Evolutionary conservation across 2,113 vertebrate species (phyloP).

Genomic region (Guaruba guarouba): DNA sequence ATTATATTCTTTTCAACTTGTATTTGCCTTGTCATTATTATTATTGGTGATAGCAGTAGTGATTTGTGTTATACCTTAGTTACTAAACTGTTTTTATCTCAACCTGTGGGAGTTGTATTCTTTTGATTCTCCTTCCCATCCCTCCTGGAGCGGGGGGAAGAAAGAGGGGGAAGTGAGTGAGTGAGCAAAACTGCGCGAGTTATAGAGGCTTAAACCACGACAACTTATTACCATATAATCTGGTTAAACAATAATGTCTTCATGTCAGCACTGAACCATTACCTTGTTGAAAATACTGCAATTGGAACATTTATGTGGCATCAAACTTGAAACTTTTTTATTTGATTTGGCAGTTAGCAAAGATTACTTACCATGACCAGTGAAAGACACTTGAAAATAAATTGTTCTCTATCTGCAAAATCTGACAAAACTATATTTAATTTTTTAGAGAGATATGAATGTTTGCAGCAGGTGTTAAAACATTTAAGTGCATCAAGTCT

Average conservation of each 20-base stretch:
- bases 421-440: background rate
- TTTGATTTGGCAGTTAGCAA: background rate
- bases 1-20: too few species aligned
- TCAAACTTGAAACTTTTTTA: background rate
- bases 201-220: too few species aligned
- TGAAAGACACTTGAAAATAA: constrained; percentile 4
- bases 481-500: background rate
- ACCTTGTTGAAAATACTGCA: background rate
- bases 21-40: too few species aligned
- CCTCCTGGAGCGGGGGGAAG: too few species aligned
- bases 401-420: background rate
- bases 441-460: background rate
- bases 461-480: background rate
- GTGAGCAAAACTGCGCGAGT: too few species aligned
- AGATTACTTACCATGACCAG: background rate
- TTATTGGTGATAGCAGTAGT: too few species aligned
- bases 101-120: too few species aligned
- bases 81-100: too few species aligned
- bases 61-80: too few species aligned
- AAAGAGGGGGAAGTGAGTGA: too few species aligned
- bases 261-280: background rate
- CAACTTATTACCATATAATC: background rate
- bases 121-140: too few species aligned
- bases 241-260: background rate
- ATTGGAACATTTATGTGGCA: background rate